Evolutionary conservation across 2,888 invertebrate genomes (phyloP).

Genomic region (Oxyteleia sp.): DNA sequence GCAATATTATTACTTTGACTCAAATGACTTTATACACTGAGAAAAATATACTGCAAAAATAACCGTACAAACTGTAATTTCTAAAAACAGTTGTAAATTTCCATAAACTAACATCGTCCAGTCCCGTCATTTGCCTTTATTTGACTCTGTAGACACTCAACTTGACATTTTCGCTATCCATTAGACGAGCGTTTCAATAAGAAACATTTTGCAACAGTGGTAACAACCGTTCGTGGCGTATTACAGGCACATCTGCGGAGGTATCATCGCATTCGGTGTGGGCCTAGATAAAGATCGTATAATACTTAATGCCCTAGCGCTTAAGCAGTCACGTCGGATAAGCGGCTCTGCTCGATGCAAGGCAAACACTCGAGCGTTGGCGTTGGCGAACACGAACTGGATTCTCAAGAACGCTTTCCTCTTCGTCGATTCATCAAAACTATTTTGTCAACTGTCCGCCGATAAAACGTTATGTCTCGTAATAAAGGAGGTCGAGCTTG

Average conservation of each 20-base stretch:
- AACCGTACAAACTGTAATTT: no score
- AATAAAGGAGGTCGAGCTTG: constrained; percentile 28
- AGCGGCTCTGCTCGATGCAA: constrained; percentile 51
- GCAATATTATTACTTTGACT: no score
- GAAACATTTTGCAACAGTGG: neutral
- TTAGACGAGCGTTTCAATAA: neutral
- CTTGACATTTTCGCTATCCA: neutral
- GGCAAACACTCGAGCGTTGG: constrained; percentile 24
- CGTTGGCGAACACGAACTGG: constrained; percentile 5
- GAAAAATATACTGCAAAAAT: no score
- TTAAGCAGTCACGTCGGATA: constrained; percentile 59
- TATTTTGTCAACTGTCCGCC: constrained; percentile 32
- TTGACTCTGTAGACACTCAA: neutral
- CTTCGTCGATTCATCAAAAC: constrained; percentile 34
- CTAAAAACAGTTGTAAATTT: neutral
- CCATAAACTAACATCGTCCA: neutral
- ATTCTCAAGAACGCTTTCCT: constrained; percentile 3
- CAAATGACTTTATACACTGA: no score
- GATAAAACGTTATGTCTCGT: constrained; percentile 2
- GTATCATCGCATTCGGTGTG: constrained; percentile 68
- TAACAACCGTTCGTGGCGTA: neutral
- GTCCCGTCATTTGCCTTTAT: neutral
- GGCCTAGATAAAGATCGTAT: constrained; percentile 79
- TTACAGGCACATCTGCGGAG: constrained; percentile 7
- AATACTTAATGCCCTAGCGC: constrained; percentile 74